Conservation (phyloP, 2,797 vertebrate species). For the Babyrousa celebensis region DNA sequence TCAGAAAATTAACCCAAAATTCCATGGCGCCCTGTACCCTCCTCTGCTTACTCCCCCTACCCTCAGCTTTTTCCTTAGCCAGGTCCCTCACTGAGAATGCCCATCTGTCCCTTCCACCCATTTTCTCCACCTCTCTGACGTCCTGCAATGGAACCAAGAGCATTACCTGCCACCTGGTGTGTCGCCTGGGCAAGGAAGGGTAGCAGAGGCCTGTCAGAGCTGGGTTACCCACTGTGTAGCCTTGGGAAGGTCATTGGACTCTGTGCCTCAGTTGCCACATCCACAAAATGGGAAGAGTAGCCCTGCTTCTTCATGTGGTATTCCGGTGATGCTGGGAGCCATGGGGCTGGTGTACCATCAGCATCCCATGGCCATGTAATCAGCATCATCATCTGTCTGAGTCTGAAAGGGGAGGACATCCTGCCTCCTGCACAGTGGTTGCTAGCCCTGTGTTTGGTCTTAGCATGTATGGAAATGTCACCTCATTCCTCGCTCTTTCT, state of each 20-base stretch:
- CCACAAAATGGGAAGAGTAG: background rate
- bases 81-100: background rate
- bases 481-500: accelerated
- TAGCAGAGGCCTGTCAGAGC: background rate
- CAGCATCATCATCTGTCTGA: background rate
- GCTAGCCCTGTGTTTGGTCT: background rate
- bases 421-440: background rate
- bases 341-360: accelerated
- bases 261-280: background rate
- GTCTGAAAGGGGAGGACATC: background rate
- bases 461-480: background rate
- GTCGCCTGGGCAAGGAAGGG: background rate
- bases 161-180: no score
- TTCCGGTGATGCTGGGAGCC: background rate
- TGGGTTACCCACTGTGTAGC: no score
- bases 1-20: no score
- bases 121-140: background rate
- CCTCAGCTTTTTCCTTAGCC: background rate
- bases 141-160: background rate
- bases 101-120: background rate
- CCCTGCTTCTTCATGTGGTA: background rate
- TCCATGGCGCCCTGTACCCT: accelerated
- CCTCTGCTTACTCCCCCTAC: background rate
- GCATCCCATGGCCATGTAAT: accelerated
- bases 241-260: background rate